Base-by-base conservation (phyloP, 1,140 invertebrate genomes). In the Lamellibrachia luymesi region DNA sequence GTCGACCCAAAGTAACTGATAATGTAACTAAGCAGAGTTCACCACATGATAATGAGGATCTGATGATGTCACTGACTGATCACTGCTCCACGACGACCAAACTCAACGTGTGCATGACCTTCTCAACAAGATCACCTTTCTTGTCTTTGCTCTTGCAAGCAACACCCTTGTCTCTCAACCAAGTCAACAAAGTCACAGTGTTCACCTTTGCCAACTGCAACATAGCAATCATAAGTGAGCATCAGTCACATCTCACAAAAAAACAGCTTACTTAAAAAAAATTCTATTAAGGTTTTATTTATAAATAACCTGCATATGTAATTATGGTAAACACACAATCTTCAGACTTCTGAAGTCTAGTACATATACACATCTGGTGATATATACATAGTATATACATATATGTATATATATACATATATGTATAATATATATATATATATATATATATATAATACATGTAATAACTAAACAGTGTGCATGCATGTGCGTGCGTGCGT, bases 131-230 rank as follows among this genome's bases (percentile, higher is more conserved):
- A 27, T 95, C 95, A 92, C 49, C 51, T 93, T 95, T 95, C 93
- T 95, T 95, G 92, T 95, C 95, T 92, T 95, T 95, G 27, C 94
- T 92, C 93, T 94, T 95, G 93, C 94, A 95, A 7, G 92, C 92
- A 25, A 95, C 90, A 51, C 95, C 94, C 91, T 93, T 94, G 25
- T 94, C 93, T 94, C 94, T 95, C 50, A 95, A 90, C 95, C 95
- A 95, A 8, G 94, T 91, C 51, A 94, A 94, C 92, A 95, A 91
- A 25, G 95, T 95, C 38, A 94, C 93, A n/a, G 94, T 91, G 92
- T 95, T 95, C 0, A 94, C 94, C 93, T 95, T 95, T n/a, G 93
- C 91, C 8, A 95, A 90, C 95, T 95, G 94, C 92, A 80, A 80
- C 64, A 80, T 80, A 80, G 25, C 13, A 80, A 22, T 56, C 52